Conservation (phyloP, 2,888 invertebrate genomes). For the Caenorhabditis sp. region DNA sequence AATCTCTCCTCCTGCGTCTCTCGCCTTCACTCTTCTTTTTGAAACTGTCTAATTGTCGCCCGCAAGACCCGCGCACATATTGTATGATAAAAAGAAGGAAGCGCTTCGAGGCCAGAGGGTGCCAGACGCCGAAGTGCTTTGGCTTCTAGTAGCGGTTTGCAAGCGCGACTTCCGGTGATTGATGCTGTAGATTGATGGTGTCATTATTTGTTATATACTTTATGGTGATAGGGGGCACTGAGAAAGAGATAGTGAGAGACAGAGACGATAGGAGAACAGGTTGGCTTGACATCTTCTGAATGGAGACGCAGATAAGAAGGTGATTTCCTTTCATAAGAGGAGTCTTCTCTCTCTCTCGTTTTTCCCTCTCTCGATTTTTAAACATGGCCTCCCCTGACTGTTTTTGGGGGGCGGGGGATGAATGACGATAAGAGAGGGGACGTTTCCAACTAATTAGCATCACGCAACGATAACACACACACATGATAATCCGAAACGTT, state of each 20-base stretch:
- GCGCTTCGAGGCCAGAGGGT: constrained; percentile 17
- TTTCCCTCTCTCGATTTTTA: constrained; percentile 55
- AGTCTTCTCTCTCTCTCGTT: constrained; percentile 14
- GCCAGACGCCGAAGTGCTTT: constrained; percentile 51
- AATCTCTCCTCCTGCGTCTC: constrained; percentile 40
- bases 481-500: constrained; percentile 76
- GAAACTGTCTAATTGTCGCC: constrained; percentile 45
- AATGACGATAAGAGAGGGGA: constrained; percentile 20
- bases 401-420: constrained; percentile 53
- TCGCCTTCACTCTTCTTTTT: background rate
- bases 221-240: constrained; percentile 47
- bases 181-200: constrained; percentile 64
- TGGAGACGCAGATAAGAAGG: constrained; percentile 41
- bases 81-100: constrained; percentile 43
- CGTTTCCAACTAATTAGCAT: constrained; percentile 60
- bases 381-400: constrained; percentile 41
- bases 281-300: constrained; percentile 38
- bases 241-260: constrained; percentile 38
- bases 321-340: background rate
- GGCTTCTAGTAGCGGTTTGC: constrained; percentile 64
- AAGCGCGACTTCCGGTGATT: constrained; percentile 67
- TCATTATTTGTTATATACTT: constrained; percentile 66
- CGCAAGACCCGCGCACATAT: constrained; percentile 42
- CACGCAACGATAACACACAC: constrained; percentile 47
- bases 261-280: constrained; percentile 55